Evolutionary conservation across 2,888 invertebrate genomes (phyloP).

Genomic region (Trachelus iudaicus): DNA sequence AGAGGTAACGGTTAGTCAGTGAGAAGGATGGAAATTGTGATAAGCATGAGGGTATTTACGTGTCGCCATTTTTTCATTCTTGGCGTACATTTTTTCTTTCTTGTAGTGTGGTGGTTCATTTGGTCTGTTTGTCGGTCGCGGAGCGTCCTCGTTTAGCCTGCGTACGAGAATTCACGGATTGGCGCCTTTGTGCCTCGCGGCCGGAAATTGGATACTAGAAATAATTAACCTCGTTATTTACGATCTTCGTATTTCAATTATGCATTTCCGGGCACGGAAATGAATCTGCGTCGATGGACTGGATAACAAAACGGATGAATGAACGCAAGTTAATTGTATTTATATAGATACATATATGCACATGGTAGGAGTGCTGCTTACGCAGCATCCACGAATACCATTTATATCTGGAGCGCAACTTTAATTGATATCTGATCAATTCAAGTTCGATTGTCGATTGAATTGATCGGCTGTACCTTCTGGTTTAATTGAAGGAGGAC

Average conservation of each 20-base stretch:
- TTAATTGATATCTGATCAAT: not conserved
- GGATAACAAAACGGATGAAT: not conserved
- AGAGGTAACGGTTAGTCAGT: not conserved
- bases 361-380: not conserved
- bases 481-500: not conserved
- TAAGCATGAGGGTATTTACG: not conserved
- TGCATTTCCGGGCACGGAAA: slow-evolving; percentile 55
- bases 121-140: not conserved
- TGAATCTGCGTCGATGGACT: slow-evolving; percentile 30
- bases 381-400: not conserved
- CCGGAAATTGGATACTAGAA: slow-evolving; percentile 58
- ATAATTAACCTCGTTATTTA: slow-evolving; percentile 58
- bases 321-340: not conserved
- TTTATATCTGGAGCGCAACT: not conserved
- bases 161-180: not conserved
- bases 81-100: not conserved
- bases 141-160: not conserved
- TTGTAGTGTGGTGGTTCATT: not conserved
- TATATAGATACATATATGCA: too few species aligned
- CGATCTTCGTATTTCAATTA: slow-evolving; percentile 56
- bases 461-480: not conserved
- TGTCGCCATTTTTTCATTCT: not conserved
- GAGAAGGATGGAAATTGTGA: not conserved
- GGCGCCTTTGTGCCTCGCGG: slow-evolving; percentile 35
- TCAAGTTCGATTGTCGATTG: not conserved